Conservation (phyloP, 2,888 invertebrate species). For the Apodemia duryi region DNA sequence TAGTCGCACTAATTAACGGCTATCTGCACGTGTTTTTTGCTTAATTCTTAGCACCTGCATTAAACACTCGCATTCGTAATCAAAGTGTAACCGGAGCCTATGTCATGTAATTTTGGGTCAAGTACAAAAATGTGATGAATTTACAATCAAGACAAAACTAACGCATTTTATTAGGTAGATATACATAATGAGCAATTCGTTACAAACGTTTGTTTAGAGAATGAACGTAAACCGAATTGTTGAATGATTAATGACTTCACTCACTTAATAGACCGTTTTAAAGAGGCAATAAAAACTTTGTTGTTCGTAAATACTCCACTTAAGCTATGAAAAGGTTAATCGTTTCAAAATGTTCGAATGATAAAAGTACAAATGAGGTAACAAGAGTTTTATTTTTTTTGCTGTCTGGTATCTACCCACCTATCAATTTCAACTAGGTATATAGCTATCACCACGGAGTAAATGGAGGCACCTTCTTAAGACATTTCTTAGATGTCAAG, state of each 20-base stretch:
- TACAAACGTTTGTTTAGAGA: neutral
- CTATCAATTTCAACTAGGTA: too few relatives aligned
- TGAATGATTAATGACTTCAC: slow-evolving; percentile 19
- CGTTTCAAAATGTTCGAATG: neutral
- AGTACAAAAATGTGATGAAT: neutral
- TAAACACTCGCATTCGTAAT: too few relatives aligned
- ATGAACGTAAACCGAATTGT: slow-evolving; percentile 18
- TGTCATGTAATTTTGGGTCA: too few relatives aligned
- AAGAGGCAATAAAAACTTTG: slow-evolving; percentile 8
- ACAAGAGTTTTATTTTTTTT: too few relatives aligned
- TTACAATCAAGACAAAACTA: neutral
- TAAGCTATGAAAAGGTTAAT: neutral
- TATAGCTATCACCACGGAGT: too few relatives aligned
- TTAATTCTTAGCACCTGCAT: too few relatives aligned
- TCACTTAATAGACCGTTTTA: slow-evolving; percentile 13
- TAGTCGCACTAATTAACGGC: too few relatives aligned
- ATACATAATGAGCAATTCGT: neutral
- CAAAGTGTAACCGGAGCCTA: too few relatives aligned
- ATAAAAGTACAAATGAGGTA: neutral
- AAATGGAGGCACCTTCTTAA: too few relatives aligned
- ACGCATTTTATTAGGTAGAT: neutral
- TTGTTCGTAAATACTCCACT: neutral
- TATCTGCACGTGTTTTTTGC: too few relatives aligned
- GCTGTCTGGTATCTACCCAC: too few relatives aligned
- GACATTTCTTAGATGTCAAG: too few relatives aligned